Evolutionary conservation across 2,888 invertebrate species (phyloP).

Genomic region (Coleophora flavipennella): DNA sequence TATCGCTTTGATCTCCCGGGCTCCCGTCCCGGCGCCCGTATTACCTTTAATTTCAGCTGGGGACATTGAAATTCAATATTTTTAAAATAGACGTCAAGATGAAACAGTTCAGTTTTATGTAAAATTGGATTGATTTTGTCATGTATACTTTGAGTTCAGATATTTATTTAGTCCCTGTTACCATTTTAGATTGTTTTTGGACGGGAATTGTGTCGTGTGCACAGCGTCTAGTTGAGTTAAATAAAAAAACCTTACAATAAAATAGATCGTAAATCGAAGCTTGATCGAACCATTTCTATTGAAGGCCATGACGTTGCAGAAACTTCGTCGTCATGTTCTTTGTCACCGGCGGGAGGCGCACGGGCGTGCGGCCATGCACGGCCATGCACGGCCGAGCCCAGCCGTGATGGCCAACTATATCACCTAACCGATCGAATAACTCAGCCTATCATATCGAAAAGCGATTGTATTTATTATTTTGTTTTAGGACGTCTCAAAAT

Average conservation of each 20-base stretch:
- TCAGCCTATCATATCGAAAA: conserved; percentile 42
- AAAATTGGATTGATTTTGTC: no score
- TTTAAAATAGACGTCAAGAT: conserved; percentile 21
- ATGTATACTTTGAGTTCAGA: no score
- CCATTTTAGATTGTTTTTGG: no score
- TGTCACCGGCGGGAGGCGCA: conserved; percentile 46
- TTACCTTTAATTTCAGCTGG: conserved; percentile 35
- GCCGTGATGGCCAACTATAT: conserved; percentile 14
- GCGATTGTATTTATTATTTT: conserved; percentile 31
- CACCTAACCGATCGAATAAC: conserved; percentile 28
- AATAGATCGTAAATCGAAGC: conserved; percentile 55
- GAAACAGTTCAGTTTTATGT: conserved; percentile 18
- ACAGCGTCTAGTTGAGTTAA: conserved; percentile 33
- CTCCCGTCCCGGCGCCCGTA: no score
- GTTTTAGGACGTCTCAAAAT: conserved; percentile 16
- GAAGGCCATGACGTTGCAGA: conserved; percentile 65
- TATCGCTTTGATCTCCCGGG: conserved; percentile 45
- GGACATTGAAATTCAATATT: conserved; percentile 37
- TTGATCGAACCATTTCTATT: conserved; percentile 66
- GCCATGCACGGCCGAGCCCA: conserved; percentile 3
- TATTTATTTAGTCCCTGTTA: neutral
- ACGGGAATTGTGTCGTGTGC: conserved; percentile 10
- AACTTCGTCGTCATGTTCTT: conserved; percentile 58
- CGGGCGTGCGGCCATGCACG: conserved; percentile 10
- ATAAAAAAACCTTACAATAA: conserved; percentile 49